These are phyloP conservation scores for Ptilorrhoa leucosticta DNA, from an alignment of 2,113 vertebrate species.

Conservation along the genomic window DNA sequence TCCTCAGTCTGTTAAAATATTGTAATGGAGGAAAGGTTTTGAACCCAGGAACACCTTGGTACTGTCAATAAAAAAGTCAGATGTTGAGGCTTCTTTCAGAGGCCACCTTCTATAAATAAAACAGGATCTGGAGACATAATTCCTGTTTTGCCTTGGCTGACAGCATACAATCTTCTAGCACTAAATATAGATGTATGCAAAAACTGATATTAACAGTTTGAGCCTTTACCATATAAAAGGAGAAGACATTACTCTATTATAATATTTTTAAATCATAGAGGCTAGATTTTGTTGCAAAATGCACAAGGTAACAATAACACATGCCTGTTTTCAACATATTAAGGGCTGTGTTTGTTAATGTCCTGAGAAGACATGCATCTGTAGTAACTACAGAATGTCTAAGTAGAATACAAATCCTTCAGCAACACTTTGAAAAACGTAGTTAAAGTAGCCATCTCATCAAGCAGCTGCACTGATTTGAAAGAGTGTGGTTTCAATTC, in stretches of 20 bases:
- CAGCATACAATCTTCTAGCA: slow-evolving; percentile 3
- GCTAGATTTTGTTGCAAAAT: slow-evolving; percentile 41
- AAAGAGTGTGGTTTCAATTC: not conserved
- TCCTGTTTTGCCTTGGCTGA: slow-evolving; percentile 34
- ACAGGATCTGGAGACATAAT: slow-evolving; percentile 46
- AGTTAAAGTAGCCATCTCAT: not conserved
- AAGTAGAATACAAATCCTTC: not conserved
- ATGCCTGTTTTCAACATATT: not conserved
- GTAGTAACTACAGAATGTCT: not conserved
- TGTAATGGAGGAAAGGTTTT: not conserved
- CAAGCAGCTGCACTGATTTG: not conserved
- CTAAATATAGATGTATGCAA: slow-evolving; percentile 46
- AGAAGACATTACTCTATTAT: not conserved
- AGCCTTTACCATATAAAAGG: slow-evolving; percentile 39
- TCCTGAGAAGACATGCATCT: not conserved
- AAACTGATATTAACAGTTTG: slow-evolving; percentile 4
- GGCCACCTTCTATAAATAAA: slow-evolving; percentile 43
- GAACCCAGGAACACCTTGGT: not conserved
- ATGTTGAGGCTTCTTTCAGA: slow-evolving; percentile 16
- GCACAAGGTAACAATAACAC: slow-evolving; percentile 9
- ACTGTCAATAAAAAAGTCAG: not conserved
- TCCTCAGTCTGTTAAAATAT: not conserved
- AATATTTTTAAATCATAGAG: not conserved
- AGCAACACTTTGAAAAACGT: not conserved
- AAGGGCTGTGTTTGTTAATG: not conserved